Evolutionary conservation across 2,797 vertebrate species (phyloP), one percentile per base, ranked within the genome.

Genomic region (Adelosebastes latens): DNA sequence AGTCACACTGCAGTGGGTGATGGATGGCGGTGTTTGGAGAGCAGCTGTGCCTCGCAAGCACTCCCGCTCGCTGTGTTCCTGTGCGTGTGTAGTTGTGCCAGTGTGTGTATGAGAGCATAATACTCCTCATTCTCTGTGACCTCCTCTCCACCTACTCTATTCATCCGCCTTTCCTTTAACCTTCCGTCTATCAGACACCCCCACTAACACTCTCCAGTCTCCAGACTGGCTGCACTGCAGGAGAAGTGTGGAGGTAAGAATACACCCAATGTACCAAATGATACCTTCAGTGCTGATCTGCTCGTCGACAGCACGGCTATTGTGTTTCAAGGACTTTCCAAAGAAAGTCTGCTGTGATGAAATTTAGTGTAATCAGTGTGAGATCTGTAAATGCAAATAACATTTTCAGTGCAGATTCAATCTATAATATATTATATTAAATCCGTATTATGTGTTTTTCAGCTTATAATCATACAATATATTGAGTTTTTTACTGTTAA

Each of bases 1-100:
- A 81, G 88, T 87, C 83, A 82, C 82, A 86, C 85, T 80, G 90
- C 90, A 85, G 85, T 64, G 82, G 66, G 87, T 93, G 94, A 93
- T 93, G 91, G 87, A 94, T 92, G 91, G 78, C 32, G 75, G 72
- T 82, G 90, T 87, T 83, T 61, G 80, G 80, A 79, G 88, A 89
- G 82, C 89, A 93, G 90, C 90, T 92, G 92, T 55, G 82, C 83
- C 70, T 73, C 13, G 67, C 61, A 73, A 74, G 77, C 72, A 74
- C 68, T 79, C 64, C 65, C 56, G 77, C 79, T 69, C 75, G 10
- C 25, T 77, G 71, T n/a, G 58, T 60, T 14, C 34, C 56, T 49
- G 13, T 36, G 12, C 29, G 56, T 36, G 64, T 81, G 72, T 60
- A 31, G 16, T 12, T 68, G 59, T 32, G 36, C n/a, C 8, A 18